Base-by-base conservation (phyloP, 2,888 invertebrate species). In the Campoplex capitator region DNA sequence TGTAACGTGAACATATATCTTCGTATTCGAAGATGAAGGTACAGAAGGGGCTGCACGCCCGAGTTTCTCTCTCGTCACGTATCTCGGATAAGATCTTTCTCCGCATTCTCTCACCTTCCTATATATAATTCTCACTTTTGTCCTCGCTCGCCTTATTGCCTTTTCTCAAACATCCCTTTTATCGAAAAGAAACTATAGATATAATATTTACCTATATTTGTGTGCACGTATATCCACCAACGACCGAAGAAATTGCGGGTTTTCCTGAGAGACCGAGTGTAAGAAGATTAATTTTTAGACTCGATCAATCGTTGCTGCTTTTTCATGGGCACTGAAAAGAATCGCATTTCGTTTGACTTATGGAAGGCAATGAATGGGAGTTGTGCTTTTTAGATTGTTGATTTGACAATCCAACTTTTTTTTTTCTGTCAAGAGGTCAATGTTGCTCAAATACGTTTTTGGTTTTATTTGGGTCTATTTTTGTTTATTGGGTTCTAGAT, bases 81-180 rank as follows among this genome's bases (percentile, higher is more conserved):
- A 83, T 77, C 81, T 32, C 79, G 86, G 88, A 87, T 87, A 87
- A 87, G 88, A 85, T 87, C 75, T 67, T 67, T 65, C 81, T 62
- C 76, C 51, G 18, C 68, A 51, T 73, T 88, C 85, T 88, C 86
- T 75, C 86, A 86, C 88, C 87, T 88, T 76, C 68, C 82, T 86
- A 78, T 84, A 78, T 84, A 84, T 78, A 83, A 88, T 88, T 88
- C 82, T 70, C 74, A 84, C 84, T 88, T 88, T 88, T 87, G 87
- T 87, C 84, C 84, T 80, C 78, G 28, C 80, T 68, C 84, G 77
- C 87, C 84, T 84, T 87, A 78, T 84, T 85, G 84, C 84, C 79
- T 88, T 84, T 84, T 78, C 79, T 80, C 81, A 71, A 84, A 71
- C 68, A 80, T 81, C 56, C 82, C 70, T 68, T 67, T 75, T 82